Percentiles rank a stretch among this genome's conserved stretches.
These are phyloP conservation scores for Hydrotaea diabolus DNA, from an alignment of 2,888 invertebrate species.

Conservation along the genomic window DNA sequence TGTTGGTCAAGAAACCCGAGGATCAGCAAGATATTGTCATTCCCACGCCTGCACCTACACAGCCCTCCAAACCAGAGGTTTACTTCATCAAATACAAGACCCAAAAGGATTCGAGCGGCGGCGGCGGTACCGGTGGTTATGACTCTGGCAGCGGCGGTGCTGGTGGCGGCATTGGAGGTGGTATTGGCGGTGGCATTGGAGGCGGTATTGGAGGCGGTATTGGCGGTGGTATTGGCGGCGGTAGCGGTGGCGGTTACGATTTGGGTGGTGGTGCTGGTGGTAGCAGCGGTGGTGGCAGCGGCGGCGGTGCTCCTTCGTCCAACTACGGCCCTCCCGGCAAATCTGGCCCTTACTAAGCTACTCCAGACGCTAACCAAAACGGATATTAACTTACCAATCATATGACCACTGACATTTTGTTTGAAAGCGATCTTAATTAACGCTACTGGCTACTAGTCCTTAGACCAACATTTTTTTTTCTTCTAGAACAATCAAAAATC, in stretches of 20 bases:
- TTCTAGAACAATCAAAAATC: conserved; percentile 30
- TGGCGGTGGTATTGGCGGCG: conserved; percentile 68
- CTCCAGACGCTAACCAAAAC: conserved; percentile 45
- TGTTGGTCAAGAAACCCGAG: conserved; percentile 93
- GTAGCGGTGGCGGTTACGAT: conserved; percentile 61
- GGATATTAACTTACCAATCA: conserved; percentile 58
- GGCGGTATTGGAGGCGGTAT: conserved; percentile 65
- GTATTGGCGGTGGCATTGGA: conserved; percentile 65
- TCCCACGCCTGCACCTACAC: conserved; percentile 89
- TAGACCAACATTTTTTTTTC: conserved; percentile 60
- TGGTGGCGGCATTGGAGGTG: conserved; percentile 69
- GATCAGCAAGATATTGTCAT: conserved; percentile 90
- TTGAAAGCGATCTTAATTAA: conserved; percentile 71
- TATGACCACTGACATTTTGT: conserved; percentile 54
- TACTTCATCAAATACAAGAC: conserved; percentile 87
- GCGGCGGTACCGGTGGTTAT: conserved; percentile 70
- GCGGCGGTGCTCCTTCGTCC: conserved; percentile 77
- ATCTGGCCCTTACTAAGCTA: conserved; percentile 84
- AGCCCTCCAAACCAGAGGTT: conserved; percentile 93
- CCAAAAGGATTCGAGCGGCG: conserved; percentile 78
- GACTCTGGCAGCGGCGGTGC: conserved; percentile 73
- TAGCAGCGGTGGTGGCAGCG: conserved; percentile 70
- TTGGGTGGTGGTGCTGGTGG: conserved; percentile 65
- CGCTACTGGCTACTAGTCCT: conserved; percentile 79
- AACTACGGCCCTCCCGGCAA: conserved; percentile 87